Base-by-base conservation (phyloP, 2,113 vertebrate species). In the Zootoca vivipara region DNA sequence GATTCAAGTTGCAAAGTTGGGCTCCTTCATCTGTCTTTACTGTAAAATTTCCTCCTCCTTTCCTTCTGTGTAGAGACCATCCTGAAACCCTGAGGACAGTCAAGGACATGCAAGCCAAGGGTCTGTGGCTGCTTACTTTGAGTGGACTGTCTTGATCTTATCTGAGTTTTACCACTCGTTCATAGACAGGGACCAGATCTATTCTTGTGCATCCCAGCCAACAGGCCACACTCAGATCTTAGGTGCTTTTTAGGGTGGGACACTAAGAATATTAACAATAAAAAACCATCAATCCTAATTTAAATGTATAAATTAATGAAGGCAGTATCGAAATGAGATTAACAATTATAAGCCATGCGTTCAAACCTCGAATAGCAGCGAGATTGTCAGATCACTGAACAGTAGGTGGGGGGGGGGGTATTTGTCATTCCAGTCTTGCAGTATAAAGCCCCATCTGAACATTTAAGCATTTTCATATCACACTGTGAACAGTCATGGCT, bases 91-190 rank as follows among this genome's bases (percentile, higher is more conserved):
- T 96, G 96, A 94, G 92, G 92, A 96, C 96, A 96, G 96, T 97
- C 96, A 97, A 96, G 95, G 95, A 95, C 58, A 95, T 1, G 96
- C 95, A 96, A 96, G 96, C 96, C 96, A 93, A 94, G 93, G 97
- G 96, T 97, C 97, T 97, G 96, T 93, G 84, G 94, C 95, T 93
- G 94, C 84, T 94, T 81, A 96, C 95, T 95, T 95, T 62, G 86
- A 91, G 90, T 92, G 93, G 96, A 97, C 95, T 96, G 92, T 92
- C 93, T 96, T 77, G 72, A 96, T 96, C 96, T 97, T 97, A 97
- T 97, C 97, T 97, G 74, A 91, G 95, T 95, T 52, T 95, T 86
- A 70, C 95, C 95, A 91, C 96, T 94, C 95, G 93, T 96, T 95
- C 89, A 94, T 94, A 96, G 96, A 96, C 94, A 96, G 94, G 93